phyloP scores from a whole-genome alignment of 1,140 invertebrate species.

The Daktulosphaira vitifoliae region DNA sequence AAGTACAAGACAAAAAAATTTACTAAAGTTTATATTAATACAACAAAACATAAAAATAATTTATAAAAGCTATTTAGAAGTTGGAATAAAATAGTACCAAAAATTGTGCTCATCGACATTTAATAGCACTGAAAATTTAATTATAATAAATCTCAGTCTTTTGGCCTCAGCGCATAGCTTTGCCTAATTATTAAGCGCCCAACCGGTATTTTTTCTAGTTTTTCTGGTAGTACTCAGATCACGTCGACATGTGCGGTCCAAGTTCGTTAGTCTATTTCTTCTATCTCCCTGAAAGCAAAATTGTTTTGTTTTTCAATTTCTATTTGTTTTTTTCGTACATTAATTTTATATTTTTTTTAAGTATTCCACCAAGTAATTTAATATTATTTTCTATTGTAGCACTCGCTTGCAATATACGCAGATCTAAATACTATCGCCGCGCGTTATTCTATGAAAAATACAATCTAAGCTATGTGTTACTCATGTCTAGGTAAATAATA shows the following conservation, averaged over 20 bases:
- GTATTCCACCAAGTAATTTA: slow-evolving; percentile 25
- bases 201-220: slow-evolving; percentile 21
- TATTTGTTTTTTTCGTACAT: slow-evolving; percentile 13
- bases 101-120: slow-evolving; percentile 16
- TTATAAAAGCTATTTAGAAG: background rate
- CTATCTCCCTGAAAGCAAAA: slow-evolving; percentile 33
- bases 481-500: no score
- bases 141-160: slow-evolving; percentile 30
- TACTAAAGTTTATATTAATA: no score
- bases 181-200: slow-evolving; percentile 29
- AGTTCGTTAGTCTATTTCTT: slow-evolving; percentile 21
- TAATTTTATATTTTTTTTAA: background rate
- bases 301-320: slow-evolving; percentile 26
- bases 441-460: no score
- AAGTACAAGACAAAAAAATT: no score
- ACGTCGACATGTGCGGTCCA: slow-evolving; percentile 19
- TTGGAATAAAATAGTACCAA: slow-evolving; percentile 3
- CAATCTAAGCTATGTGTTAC: no score
- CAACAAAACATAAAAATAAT: no score
- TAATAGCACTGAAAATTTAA: slow-evolving; percentile 20
- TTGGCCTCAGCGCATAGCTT: slow-evolving; percentile 15
- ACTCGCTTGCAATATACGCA: no score
- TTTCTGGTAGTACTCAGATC: slow-evolving; percentile 23
- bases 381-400: background rate
- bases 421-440: no score